These are phyloP conservation scores for Falco punctatus DNA, from an alignment of 2,113 vertebrate species.

Conservation along the genomic window DNA sequence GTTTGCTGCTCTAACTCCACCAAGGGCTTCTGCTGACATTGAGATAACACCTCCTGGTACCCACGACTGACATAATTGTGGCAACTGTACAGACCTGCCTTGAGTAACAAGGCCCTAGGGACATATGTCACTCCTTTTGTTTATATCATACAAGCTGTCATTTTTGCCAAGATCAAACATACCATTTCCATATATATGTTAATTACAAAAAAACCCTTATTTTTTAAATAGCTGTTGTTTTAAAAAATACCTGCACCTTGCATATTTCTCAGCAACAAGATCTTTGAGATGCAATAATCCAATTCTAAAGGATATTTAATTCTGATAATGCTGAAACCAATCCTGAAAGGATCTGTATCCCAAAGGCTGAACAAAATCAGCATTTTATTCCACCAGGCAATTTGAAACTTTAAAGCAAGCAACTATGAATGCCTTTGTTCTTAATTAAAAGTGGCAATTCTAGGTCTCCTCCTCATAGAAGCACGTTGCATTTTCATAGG, in stretches of 20 bases:
- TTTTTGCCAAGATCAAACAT: conserved; percentile 28
- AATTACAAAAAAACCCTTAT: not conserved
- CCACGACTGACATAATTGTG: not conserved
- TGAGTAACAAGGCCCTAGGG: not conserved
- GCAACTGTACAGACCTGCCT: not conserved
- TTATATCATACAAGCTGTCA: not conserved
- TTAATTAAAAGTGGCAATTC: conserved; percentile 61
- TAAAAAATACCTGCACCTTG: not conserved
- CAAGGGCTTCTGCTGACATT: not conserved
- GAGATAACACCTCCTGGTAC: not conserved
- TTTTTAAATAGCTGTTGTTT: not conserved
- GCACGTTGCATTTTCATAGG: conserved; percentile 10
- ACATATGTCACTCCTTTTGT: not conserved
- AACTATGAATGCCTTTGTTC: conserved; percentile 24
- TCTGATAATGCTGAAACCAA: not conserved
- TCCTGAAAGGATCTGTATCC: not conserved
- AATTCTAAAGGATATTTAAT: not conserved
- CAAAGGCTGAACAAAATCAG: conserved; percentile 29
- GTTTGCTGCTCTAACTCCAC: not conserved
- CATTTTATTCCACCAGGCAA: conserved; percentile 27
- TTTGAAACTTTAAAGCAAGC: conserved; percentile 37
- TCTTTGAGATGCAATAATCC: not conserved
- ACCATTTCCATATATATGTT: not conserved
- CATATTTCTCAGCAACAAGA: not conserved
- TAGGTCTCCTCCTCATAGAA: conserved; percentile 31